Evolutionary conservation across 2,888 invertebrate genomes (phyloP).

Genomic region (Perdita meconis): DNA sequence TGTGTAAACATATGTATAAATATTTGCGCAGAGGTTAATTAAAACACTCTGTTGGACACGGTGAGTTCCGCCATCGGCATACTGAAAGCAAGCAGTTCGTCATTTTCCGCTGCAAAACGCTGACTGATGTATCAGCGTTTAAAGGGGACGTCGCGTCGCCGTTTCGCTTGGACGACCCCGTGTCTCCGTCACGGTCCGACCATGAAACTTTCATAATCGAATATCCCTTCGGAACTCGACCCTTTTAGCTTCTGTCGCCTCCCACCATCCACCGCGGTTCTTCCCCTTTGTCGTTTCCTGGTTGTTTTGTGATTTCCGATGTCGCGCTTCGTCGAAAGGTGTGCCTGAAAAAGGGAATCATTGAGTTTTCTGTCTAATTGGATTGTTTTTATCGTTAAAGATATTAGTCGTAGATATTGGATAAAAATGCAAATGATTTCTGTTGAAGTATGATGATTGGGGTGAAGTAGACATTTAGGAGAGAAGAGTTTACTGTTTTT

Average conservation of each 20-base stretch:
- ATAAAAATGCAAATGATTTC: no score
- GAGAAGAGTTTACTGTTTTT: no score
- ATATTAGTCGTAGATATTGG: no score
- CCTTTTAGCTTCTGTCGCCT: not conserved
- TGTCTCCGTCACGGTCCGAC: conserved; percentile 8
- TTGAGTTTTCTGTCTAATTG: not conserved
- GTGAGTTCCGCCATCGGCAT: conserved; percentile 25
- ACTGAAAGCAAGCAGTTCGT: conserved; percentile 21
- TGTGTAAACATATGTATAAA: conserved; percentile 63
- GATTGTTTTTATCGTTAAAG: not conserved
- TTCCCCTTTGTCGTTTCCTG: not conserved
- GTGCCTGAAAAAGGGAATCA: no score
- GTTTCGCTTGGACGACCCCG: conserved; percentile 3
- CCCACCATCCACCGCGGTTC: not conserved
- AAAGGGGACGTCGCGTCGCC: conserved; percentile 30
- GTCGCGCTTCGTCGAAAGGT: no score
- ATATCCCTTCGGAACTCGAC: conserved; percentile 19
- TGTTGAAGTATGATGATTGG: no score
- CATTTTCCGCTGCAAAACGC: conserved; percentile 34
- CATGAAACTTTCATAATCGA: conserved; percentile 56
- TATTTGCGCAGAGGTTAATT: conserved; percentile 63
- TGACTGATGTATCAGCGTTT: conserved; percentile 52
- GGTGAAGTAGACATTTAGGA: no score
- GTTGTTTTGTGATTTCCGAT: not conserved
- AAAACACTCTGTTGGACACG: conserved; percentile 46